Evolutionary conservation across 2,113 vertebrate genomes (phyloP).

Genomic region (Bubo scandiacus): DNA sequence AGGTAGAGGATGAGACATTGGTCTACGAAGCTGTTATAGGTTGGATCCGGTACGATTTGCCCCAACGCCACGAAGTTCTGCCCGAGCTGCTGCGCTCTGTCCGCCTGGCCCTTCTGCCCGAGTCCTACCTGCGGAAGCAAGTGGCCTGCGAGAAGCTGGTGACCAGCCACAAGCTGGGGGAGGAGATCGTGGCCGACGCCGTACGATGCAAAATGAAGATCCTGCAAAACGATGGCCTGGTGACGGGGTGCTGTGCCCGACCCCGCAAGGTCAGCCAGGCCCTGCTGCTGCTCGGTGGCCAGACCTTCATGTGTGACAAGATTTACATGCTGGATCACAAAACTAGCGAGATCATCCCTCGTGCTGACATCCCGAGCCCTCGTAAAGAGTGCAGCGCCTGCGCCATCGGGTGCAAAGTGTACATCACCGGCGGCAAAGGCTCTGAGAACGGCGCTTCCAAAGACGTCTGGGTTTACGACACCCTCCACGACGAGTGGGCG

Average conservation of each 20-base stretch:
- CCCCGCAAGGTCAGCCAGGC: slow-evolving; percentile 83
- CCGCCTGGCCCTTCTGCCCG: slow-evolving; percentile 76
- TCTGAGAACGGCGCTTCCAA: slow-evolving; percentile 81
- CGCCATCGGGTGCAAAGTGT: slow-evolving; percentile 83
- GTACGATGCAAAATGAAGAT: slow-evolving; percentile 83
- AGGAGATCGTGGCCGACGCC: slow-evolving; percentile 81
- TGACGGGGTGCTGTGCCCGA: slow-evolving; percentile 80
- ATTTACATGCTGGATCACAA: slow-evolving; percentile 81
- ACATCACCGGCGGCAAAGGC: slow-evolving; percentile 81
- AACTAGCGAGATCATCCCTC: slow-evolving; percentile 82
- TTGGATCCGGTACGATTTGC: slow-evolving; percentile 82
- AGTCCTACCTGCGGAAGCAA: slow-evolving; percentile 47
- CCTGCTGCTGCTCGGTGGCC: slow-evolving; percentile 80
- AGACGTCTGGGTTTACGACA: slow-evolving; percentile 84
- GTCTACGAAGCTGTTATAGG: slow-evolving; percentile 83
- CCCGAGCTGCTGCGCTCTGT: slow-evolving; percentile 79
- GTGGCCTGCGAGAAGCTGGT: slow-evolving; percentile 74
- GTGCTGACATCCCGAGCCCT: slow-evolving; percentile 82
- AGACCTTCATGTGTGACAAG: slow-evolving; percentile 86
- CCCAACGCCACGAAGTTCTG: slow-evolving; percentile 76
- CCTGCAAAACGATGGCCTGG: slow-evolving; percentile 80
- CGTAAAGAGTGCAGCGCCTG: slow-evolving; percentile 84
- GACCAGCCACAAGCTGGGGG: slow-evolving; percentile 80
- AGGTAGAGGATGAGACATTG: slow-evolving; percentile 53
- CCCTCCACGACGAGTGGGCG: slow-evolving; percentile 83